Evolutionary conservation across 2,113 vertebrate genomes (phyloP).

Genomic region (Scomber colias): DNA sequence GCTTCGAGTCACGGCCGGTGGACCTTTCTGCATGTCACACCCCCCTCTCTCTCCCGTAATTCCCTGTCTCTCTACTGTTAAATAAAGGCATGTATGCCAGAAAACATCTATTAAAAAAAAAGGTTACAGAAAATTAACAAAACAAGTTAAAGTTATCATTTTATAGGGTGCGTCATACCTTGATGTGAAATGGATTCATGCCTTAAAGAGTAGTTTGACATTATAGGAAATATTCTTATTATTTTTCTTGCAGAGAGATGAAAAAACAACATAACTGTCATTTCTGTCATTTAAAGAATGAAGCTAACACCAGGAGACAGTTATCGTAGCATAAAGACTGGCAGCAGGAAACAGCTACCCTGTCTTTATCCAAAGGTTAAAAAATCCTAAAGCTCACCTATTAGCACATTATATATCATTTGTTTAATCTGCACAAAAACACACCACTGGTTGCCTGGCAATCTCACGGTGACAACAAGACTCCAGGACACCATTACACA

Average conservation of each 20-base stretch:
- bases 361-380: background rate
- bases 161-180: slow-evolving; percentile 6
- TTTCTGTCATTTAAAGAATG: background rate
- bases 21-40: too few species aligned
- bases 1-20: too few species aligned
- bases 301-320: background rate
- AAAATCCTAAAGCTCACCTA: background rate
- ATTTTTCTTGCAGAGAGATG: background rate
- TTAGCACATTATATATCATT: background rate
- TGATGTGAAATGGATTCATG: slow-evolving; percentile 6
- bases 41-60: too few species aligned
- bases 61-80: too few species aligned
- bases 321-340: background rate
- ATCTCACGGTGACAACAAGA: background rate
- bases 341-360: background rate
- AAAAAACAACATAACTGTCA: too few species aligned
- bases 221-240: background rate
- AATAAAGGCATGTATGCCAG: too few species aligned
- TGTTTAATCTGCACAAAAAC: background rate
- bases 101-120: too few species aligned
- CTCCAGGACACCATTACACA: background rate
- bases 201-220: slow-evolving; percentile 3
- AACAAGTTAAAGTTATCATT: background rate
- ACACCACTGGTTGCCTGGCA: background rate
- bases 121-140: too few species aligned